Evolutionary conservation across 2,888 invertebrate species (phyloP), one percentile per base, ranked within the genome.

Genomic region (Aleiodes alternator): DNA sequence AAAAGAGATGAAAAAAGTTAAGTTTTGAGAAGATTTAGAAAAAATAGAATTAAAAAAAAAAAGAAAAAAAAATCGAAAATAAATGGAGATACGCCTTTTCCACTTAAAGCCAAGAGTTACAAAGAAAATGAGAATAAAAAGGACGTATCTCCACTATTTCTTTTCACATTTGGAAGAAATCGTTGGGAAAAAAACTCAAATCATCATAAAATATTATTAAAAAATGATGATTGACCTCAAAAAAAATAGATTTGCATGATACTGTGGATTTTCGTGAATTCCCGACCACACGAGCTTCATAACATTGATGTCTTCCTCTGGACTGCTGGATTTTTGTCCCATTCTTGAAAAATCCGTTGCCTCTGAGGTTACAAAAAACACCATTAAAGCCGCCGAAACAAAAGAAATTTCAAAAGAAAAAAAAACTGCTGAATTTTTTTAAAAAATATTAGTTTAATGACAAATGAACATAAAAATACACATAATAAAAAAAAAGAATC

Each of bases 231-330:
- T 11, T 51, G 75, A 86, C 86, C 80, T 80, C 50, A 77, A 72
- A 50, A 84, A 82, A 76, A 83, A 85, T n/a, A 81, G 75, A 57
- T 76, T 83, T 48, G 82, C 86, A 66, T 86, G 84, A 69, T 80
- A 79, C 38, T 82, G 82, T 11, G 84, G 82, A 78, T 85, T 84
- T 23, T 78, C 78, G 34, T 85, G 84, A n/a, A 86, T 80, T 29
- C 75, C 81, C 14, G 76, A 50, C 84, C 85, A 86, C 12, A 80
- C 72, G 31, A 70, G 69, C 76, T 82, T 84, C 51, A 85, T 68
- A 0, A 68, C 68, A 5, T 31, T 8, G 75, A 64, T 81, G 69
- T 51, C 72, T 64, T 68, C 80, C 80, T 55, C 84, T 7, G 43
- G 43, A 43, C 43, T 8, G 29, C 31, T 59, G 31, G 56, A 31